A percentile compares a stretch with the other conserved stretches of the same genome.
phyloP scores from a whole-genome alignment of 2,113 vertebrate genomes.

The Equus przewalskii region DNA sequence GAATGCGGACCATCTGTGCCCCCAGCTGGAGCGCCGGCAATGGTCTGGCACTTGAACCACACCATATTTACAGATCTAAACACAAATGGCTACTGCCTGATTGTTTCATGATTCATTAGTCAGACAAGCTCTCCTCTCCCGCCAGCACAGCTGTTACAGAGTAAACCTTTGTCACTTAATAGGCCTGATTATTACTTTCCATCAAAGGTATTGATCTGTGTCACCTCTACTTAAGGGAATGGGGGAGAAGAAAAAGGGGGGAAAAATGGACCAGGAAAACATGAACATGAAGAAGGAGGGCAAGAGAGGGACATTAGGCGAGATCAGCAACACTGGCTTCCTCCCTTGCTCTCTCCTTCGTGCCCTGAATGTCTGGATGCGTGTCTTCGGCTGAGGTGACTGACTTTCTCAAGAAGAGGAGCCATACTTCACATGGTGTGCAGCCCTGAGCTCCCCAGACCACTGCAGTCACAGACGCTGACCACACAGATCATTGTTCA shows the following conservation, averaged over 20 bases:
- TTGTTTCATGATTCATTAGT: conserved; percentile 99
- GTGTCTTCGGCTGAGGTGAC: conserved; percentile 20
- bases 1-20: conserved; percentile 99
- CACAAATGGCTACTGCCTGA: conserved; percentile 99
- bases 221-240: conserved; percentile 94
- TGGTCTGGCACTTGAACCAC: conserved; percentile 99
- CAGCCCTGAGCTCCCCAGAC: conserved; percentile 68
- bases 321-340: conserved; percentile 59
- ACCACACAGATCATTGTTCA: conserved; percentile 77
- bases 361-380: conserved; percentile 56
- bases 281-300: conserved; percentile 41
- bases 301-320: conserved; percentile 53
- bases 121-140: conserved; percentile 99
- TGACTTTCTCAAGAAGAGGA: conserved; percentile 75
- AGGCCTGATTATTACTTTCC: conserved; percentile 99
- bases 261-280: conserved; percentile 84
- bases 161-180: conserved; percentile 99
- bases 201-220: conserved; percentile 99
- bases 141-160: conserved; percentile 99
- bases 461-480: conserved; percentile 81
- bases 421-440: conserved; percentile 63
- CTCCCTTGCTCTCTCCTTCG: conserved; percentile 61
- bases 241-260: conserved; percentile 82
- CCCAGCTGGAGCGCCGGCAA: conserved; percentile 99
- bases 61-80: conserved; percentile 99